Conservation (phyloP, 2,797 vertebrate genomes). For the Enteromius mattozi region DNA sequence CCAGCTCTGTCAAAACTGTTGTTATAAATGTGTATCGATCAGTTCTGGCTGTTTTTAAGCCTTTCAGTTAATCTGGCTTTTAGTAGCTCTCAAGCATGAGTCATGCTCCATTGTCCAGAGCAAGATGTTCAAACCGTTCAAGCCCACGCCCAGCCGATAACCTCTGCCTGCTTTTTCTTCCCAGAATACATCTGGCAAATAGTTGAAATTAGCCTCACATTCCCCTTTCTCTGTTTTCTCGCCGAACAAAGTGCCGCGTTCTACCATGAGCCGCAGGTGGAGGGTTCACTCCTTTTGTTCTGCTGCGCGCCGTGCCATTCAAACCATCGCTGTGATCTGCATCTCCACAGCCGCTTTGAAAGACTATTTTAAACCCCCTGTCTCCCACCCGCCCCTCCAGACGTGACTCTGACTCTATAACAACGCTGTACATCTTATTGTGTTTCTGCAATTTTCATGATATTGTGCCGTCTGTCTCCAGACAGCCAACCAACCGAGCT, state of each 20-base stretch:
- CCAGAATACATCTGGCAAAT: constrained; percentile 32
- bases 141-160: constrained; percentile 17
- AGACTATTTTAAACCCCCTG: constrained; percentile 10
- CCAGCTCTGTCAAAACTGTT: not conserved
- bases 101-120: constrained; percentile 38
- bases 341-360: constrained; percentile 6
- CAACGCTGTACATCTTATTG: not conserved
- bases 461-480: constrained; percentile 33
- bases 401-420: constrained; percentile 16
- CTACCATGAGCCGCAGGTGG: constrained; percentile 2
- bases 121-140: constrained; percentile 5
- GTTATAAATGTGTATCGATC: not conserved
- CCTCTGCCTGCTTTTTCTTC: constrained; percentile 16
- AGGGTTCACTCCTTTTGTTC: constrained; percentile 23
- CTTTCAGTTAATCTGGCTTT: not conserved
- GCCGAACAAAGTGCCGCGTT: constrained; percentile 19
- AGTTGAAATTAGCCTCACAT: constrained; percentile 19
- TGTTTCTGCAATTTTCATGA: constrained; percentile 30
- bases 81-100: constrained; percentile 11
- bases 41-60: not conserved
- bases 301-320: constrained; percentile 2
- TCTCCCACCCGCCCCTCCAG: not conserved
- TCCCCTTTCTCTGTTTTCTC: constrained; percentile 17
- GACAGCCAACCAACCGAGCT: constrained; percentile 13
- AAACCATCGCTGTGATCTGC: constrained; percentile 28